These are phyloP conservation scores for Tamandua tetradactyla DNA, from an alignment of 2,797 vertebrate species.

Conservation along the genomic window DNA sequence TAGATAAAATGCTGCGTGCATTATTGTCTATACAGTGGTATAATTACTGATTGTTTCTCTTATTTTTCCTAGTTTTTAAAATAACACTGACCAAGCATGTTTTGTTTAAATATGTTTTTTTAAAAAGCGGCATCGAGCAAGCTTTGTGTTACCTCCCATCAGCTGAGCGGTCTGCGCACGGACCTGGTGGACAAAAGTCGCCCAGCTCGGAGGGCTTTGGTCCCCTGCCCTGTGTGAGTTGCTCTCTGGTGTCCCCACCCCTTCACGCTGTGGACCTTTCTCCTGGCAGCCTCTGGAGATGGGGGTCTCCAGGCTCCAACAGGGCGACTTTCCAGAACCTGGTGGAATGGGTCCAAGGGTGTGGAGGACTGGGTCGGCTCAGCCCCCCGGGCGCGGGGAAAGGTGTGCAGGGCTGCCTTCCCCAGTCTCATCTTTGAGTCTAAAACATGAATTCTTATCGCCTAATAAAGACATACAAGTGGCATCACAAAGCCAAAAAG, in stretches of 20 bases:
- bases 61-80: background rate
- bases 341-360: background rate
- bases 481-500: background rate
- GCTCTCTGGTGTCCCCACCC: background rate
- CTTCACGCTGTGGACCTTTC: too few relatives aligned
- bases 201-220: background rate
- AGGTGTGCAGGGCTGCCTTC: background rate
- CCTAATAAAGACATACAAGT: background rate
- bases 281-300: too few relatives aligned
- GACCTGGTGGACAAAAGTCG: slow-evolving; percentile 2
- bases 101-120: background rate
- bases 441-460: background rate
- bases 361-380: background rate
- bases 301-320: too few relatives aligned
- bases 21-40: background rate
- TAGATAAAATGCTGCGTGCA: background rate
- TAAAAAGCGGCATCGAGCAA: background rate
- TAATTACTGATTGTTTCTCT: background rate
- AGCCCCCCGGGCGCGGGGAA: background rate
- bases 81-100: background rate
- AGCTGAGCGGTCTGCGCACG: background rate
- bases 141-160: background rate
- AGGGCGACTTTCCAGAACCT: background rate
- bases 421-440: background rate
- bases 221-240: background rate